Conservation (phyloP, 2,113 vertebrate species). For the Phoenicopterus ruber region DNA sequence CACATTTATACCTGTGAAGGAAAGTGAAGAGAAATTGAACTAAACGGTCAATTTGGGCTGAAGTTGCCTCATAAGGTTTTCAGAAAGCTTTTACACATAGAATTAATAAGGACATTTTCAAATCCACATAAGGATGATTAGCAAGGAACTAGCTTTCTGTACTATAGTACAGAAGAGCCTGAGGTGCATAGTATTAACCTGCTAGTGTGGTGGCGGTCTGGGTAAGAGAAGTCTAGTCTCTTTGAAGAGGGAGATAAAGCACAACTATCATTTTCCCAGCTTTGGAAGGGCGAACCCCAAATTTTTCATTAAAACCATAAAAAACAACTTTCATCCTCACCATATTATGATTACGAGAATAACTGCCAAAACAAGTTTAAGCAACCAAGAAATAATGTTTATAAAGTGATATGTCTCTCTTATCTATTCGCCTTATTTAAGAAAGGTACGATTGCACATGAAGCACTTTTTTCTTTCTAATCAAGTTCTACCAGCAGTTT, state of each 20-base stretch:
- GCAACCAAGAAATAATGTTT: background rate
- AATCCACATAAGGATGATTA: background rate
- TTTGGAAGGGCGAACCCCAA: background rate
- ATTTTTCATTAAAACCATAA: background rate
- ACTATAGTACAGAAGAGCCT: background rate
- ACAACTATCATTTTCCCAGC: background rate
- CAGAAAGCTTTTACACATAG: background rate
- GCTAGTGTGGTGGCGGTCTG: background rate
- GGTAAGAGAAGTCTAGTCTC: background rate
- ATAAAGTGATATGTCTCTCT: background rate
- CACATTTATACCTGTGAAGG: background rate
- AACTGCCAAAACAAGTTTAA: background rate
- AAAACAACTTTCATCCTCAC: accelerated
- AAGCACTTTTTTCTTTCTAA: background rate
- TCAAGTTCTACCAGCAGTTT: background rate
- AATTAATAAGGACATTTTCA: background rate
- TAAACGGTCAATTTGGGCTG: background rate
- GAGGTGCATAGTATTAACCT: background rate
- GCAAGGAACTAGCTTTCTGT: background rate
- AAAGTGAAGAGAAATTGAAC: background rate
- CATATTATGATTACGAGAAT: background rate
- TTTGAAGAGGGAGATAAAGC: background rate
- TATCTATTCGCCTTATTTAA: background rate
- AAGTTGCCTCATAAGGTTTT: background rate
- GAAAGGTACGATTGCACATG: background rate